Conservation (phyloP, 1,140 invertebrate genomes). For the Latrodectus geometricus region DNA sequence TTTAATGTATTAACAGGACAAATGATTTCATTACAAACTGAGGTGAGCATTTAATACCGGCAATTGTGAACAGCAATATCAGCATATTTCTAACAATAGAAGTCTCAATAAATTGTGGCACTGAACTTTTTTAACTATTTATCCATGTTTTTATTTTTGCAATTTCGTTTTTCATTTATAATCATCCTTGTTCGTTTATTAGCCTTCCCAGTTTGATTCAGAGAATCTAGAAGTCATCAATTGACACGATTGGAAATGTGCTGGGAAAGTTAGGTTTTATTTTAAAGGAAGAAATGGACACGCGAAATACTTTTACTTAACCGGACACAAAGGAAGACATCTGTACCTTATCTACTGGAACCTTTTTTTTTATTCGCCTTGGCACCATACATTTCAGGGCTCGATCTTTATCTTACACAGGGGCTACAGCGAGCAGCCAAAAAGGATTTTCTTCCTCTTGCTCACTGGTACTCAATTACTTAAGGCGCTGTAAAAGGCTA, state of each 20-base stretch:
- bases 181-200: no score
- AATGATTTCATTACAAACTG: no score
- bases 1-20: no score
- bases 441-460: conserved; percentile 12
- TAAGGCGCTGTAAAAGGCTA: conserved; percentile 41
- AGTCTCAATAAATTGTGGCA: no score
- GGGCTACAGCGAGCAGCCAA: not conserved
- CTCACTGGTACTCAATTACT: conserved; percentile 23
- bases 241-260: not conserved
- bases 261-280: not conserved
- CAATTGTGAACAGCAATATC: no score
- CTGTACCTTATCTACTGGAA: not conserved
- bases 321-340: not conserved
- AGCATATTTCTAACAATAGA: no score
- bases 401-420: not conserved
- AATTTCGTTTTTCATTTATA: no score
- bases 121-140: no score
- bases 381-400: not conserved
- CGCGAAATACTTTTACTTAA: not conserved
- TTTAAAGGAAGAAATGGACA: not conserved
- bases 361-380: not conserved
- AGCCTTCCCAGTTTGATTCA: no score
- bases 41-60: no score
- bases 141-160: no score
- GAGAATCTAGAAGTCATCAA: no score